Conservation (phyloP, 2,797 vertebrate species). For the Lacerta viridis region DNA sequence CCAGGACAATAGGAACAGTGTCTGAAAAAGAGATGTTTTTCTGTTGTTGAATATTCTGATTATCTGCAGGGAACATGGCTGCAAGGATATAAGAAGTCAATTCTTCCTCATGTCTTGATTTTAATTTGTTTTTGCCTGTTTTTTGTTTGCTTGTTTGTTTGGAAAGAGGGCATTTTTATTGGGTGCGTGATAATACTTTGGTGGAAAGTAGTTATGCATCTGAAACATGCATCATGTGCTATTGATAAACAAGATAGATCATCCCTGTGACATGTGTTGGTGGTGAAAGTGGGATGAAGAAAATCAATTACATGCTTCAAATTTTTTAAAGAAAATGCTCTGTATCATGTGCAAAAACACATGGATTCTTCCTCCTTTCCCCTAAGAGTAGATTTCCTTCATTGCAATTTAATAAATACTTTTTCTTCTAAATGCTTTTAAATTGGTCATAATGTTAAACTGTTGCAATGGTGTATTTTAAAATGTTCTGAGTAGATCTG, state of each 20-base stretch:
- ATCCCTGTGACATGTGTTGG: not conserved
- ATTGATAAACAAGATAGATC: not conserved
- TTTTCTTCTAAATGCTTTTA: not conserved
- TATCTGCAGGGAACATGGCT: not conserved
- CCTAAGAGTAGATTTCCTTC: not conserved
- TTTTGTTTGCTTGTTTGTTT: not conserved
- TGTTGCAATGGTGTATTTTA: not conserved
- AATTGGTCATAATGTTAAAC: not conserved
- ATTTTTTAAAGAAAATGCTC: not conserved
- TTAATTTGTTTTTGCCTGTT: no score
- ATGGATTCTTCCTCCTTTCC: not conserved
- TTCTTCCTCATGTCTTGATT: not conserved
- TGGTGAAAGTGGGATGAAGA: not conserved
- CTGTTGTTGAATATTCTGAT: not conserved
- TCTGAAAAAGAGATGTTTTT: not conserved
- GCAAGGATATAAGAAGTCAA: not conserved
- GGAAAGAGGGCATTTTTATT: not conserved
- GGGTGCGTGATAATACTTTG: not conserved
- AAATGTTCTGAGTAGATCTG: not conserved
- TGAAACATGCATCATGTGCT: not conserved
- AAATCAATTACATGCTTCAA: conserved; percentile 11
- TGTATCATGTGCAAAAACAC: not conserved
- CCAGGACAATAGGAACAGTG: not conserved
- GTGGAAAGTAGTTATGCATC: not conserved
- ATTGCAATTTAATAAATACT: not conserved